Evolutionary conservation across 2,888 invertebrate genomes (phyloP), one percentile per base, ranked within the genome.

Genomic region (Mythimna impura): DNA sequence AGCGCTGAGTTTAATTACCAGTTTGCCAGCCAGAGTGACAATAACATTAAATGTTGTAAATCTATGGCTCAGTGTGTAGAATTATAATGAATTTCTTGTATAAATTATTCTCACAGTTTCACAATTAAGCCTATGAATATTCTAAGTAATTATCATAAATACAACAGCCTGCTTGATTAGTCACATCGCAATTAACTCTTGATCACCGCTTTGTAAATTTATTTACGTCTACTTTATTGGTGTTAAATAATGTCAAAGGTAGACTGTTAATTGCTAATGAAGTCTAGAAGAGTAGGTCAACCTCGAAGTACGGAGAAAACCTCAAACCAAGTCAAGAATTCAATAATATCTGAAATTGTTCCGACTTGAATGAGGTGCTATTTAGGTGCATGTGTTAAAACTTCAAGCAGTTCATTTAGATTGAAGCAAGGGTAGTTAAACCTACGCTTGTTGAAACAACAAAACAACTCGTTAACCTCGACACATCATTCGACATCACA

Each of bases 1-100:
- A 83, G 81, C 88, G 82, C 81, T 84, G 82, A 73, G 78, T 82
- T 80, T 86, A 86, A 89, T 89, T 88, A 81, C 82, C 62, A 78
- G 76, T 78, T 90, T 89, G 82, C 82, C 63, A 78, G 78, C 76
- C 34, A 76, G 66, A 86, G 76, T 84, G 75, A 81, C 77, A 83
- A 79, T 79, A 78, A 83, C 83, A 83, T 76, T 72, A 76, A 83
- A 82, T 85, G 76, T 75, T 80, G 69, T 64, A 85, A 82, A 86
- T 86, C 63, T 80, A 82, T 66, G 57, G 52, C 58, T 22, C 55
- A 58, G 70, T 81, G 71, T 66, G 71, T 72, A 73, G 69, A 76
- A 71, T 79, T 70, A 47, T 73, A 75, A 75, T 77, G 66, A 71
- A 75, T 81, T 61, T 75, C 83, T 76, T 62, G 57, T 67, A 58